phyloP scores from a whole-genome alignment of 2,797 vertebrate genomes.

The Novumbra hubbsi region DNA sequence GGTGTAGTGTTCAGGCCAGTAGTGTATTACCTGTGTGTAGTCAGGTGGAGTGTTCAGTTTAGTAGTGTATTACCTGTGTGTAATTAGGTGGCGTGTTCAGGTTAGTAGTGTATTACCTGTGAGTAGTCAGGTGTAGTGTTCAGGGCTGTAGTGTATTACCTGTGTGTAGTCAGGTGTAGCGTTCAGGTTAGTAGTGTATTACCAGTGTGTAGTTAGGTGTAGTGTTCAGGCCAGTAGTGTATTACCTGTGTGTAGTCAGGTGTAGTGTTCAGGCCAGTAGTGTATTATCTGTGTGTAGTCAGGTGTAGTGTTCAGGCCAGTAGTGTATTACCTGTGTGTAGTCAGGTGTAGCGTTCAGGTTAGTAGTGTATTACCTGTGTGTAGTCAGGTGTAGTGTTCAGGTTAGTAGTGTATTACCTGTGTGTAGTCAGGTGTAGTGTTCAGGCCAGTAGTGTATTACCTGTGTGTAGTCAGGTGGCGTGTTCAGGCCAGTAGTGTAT shows the following conservation, averaged over 20 bases:
- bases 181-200: too few species aligned
- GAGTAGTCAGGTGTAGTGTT: conserved; percentile 85
- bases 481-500: too few species aligned
- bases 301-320: too few species aligned
- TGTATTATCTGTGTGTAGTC: conserved; percentile 5
- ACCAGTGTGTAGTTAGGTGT: conserved; percentile 7
- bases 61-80: conserved; percentile 5
- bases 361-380: background rate
- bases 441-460: too few species aligned
- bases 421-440: conserved; percentile 14
- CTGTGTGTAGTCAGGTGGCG: background rate
- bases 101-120: conserved; percentile 73
- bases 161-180: background rate
- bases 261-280: too few species aligned
- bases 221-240: too few species aligned
- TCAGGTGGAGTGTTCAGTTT: too few species aligned
- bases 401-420: background rate
- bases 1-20: too few species aligned
- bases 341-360: too few species aligned
- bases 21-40: background rate
- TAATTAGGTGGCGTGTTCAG: too few species aligned
- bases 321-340: too few species aligned
- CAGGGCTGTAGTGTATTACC: conserved; percentile 80
- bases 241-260: background rate
- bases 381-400: background rate